Base-by-base conservation (phyloP, 2,888 invertebrate genomes). In the Altica lythri region DNA sequence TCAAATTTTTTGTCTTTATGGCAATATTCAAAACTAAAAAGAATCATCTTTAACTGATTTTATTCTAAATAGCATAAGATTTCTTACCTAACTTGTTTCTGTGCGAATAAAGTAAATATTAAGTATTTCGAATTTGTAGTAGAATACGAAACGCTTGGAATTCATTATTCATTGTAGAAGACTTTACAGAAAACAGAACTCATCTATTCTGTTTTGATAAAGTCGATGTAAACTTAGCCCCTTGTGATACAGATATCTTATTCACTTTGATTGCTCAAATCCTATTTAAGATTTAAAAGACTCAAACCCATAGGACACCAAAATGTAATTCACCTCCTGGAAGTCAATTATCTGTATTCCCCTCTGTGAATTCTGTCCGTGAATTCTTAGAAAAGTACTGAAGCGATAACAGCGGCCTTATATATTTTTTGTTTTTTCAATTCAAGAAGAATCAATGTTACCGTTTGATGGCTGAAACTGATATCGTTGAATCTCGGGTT, bases 341-440 rank as follows among this genome's bases (percentile, higher is more conserved):
- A 46, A 46, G 46, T 46, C 35, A 46, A 46, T 46, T 46, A 46
- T 46, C 46, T 46, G 16, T 12, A 46, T 35, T 35, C 27, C 46
- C 37, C 17, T 35, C 27, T 37, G 46, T n/a, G 46, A 37, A 37
- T 46, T 46, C 46, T 14, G 25, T 37, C n/a, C 35, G 25, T 16
- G 10, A 27, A 46, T 34, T 46, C 22, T 16, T 10, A 18, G 17
- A 5, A 19, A 12, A 19, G 37, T 5, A 18, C 18, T 12, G 30
- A 30, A 12, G 13, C 6, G 30, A 12, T 30, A 30, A 13, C 14
- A 13, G 1, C 13, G 40, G 6, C 8, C 13, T 22, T 19, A 9
- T 9, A 14, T 27, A 8, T 14, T 12, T 42, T 25, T 9, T 25
- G 1, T 25, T 13, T 27, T 42, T 42, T 42, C 25, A 42, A 25